phyloP scores from a whole-genome alignment of 2,888 invertebrate genomes.

The Lordiphosa fenestrarum region DNA sequence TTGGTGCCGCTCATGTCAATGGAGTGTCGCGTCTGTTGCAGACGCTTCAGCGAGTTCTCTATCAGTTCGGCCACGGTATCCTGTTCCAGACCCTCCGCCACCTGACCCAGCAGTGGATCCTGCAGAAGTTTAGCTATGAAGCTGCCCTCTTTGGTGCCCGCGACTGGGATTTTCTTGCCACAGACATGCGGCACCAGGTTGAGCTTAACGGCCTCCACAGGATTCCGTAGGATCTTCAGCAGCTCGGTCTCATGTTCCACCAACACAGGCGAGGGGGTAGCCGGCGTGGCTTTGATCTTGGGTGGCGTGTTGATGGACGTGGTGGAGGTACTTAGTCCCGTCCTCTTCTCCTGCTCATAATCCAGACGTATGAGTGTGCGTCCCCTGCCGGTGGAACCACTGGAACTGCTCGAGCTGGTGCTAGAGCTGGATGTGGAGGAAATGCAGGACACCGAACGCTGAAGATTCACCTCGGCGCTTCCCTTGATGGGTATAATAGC shows the following conservation, averaged over 20 bases:
- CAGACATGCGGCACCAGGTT: slow-evolving; percentile 90
- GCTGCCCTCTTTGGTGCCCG: slow-evolving; percentile 26
- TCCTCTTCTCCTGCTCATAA: slow-evolving; percentile 67
- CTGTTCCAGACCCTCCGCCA: slow-evolving; percentile 84
- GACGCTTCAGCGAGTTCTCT: slow-evolving; percentile 85
- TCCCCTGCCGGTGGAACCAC: slow-evolving; percentile 51
- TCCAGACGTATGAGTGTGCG: slow-evolving; percentile 79
- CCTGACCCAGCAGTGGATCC: slow-evolving; percentile 84
- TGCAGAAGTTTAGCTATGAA: slow-evolving; percentile 84
- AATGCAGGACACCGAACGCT: slow-evolving; percentile 77
- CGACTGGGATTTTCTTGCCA: slow-evolving; percentile 81
- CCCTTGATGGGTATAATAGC: slow-evolving; percentile 81
- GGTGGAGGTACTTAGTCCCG: slow-evolving; percentile 10
- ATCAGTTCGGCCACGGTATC: slow-evolving; percentile 84
- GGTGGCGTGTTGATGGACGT: slow-evolving; percentile 12
- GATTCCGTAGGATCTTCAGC: slow-evolving; percentile 84
- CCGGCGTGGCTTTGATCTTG: not conserved
- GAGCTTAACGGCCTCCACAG: slow-evolving; percentile 88
- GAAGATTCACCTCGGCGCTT: slow-evolving; percentile 61
- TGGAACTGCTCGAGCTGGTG: slow-evolving; percentile 45
- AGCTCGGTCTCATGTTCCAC: slow-evolving; percentile 81
- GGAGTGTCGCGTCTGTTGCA: slow-evolving; percentile 79
- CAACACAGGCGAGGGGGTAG: slow-evolving; percentile 21
- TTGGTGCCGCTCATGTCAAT: slow-evolving; percentile 80
- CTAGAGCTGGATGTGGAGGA: slow-evolving; percentile 74